Evolutionary conservation across 92 coral and sea anemone species (phyloP).

Genomic region (Zoanthus gigantus): DNA sequence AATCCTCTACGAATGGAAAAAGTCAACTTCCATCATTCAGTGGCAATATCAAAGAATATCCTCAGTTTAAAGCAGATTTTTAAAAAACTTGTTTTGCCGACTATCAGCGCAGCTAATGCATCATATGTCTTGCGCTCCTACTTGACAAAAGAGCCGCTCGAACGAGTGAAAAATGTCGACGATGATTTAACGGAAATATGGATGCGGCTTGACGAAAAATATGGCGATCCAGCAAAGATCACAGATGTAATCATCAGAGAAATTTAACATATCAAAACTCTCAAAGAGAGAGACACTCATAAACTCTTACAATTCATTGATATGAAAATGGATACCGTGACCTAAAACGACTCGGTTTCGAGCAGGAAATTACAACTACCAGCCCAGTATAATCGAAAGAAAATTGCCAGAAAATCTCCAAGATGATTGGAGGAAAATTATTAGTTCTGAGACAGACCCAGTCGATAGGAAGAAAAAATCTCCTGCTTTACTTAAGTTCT

Average conservation of each 20-base stretch:
- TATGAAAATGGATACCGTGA: slow-evolving; percentile 30
- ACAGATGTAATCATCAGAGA: slow-evolving; percentile 25
- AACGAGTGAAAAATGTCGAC: slow-evolving; percentile 19
- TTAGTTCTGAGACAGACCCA: no score
- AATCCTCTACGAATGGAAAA: slow-evolving; percentile 52
- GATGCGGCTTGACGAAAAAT: slow-evolving; percentile 24
- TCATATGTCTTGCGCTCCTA: slow-evolving; percentile 30
- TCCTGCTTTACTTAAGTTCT: no score
- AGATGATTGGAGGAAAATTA: no score
- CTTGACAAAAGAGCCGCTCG: neutral
- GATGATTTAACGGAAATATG: slow-evolving; percentile 31
- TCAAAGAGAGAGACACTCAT: slow-evolving; percentile 14
- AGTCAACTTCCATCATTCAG: slow-evolving; percentile 46
- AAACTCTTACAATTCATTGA: slow-evolving; percentile 14
- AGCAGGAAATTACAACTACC: slow-evolving; percentile 30
- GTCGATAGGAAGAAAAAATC: no score
- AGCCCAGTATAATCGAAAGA: slow-evolving; percentile 27
- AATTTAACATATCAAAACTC: slow-evolving; percentile 16
- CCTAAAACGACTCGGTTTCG: slow-evolving; percentile 31
- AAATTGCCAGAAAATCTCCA: neutral
- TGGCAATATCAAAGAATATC: slow-evolving; percentile 45
- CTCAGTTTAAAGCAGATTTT: slow-evolving; percentile 46
- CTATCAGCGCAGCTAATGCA: slow-evolving; percentile 16
- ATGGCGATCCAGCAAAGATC: slow-evolving; percentile 31
- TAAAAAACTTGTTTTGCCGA: slow-evolving; percentile 25